Conservation (phyloP, 2,797 vertebrate genomes). For the Bovichtus diacanthus region DNA sequence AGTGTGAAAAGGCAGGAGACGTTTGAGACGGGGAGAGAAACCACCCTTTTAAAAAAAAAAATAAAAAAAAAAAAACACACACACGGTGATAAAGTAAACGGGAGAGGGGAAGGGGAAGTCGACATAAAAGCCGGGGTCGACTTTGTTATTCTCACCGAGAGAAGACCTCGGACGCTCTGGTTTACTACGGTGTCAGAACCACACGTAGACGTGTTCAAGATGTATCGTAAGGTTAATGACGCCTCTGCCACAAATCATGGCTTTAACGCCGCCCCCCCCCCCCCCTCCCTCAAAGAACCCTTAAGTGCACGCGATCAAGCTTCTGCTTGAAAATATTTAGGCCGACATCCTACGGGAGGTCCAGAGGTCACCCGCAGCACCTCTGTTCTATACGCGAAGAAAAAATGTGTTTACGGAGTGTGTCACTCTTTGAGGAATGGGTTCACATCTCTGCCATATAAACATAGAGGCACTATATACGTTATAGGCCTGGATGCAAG, state of each 20-base stretch:
- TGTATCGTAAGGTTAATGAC: conserved; percentile 45
- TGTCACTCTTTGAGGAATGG: conserved; percentile 58
- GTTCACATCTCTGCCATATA: conserved; percentile 47
- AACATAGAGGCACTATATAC: conserved; percentile 41
- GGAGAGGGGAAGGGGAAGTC: neutral
- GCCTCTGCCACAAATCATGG: conserved; percentile 37
- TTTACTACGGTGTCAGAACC: conserved; percentile 29
- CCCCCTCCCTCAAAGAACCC: conserved; percentile 34
- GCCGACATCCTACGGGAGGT: conserved; percentile 34
- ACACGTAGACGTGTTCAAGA: conserved; percentile 55
- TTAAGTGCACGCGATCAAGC: conserved; percentile 38
- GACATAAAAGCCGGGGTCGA: conserved; percentile 26
- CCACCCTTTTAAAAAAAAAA: conserved; percentile 14
- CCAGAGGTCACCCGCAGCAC: conserved; percentile 23
- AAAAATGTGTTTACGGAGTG: conserved; percentile 58
- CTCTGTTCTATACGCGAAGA: conserved; percentile 46
- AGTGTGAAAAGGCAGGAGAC: conserved; percentile 7
- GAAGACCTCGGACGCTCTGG: conserved; percentile 10
- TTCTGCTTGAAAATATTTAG: conserved; percentile 67
- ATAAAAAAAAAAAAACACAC: too few species aligned
- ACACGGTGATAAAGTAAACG: conserved; percentile 13
- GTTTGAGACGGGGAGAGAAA: conserved; percentile 3
- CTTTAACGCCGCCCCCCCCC: conserved; percentile 32
- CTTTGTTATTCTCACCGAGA: conserved; percentile 30
- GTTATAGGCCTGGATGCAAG: conserved; percentile 12